Percentiles rank a stretch among this genome's conserved stretches.
These are phyloP conservation scores for Anguilla anguilla DNA, from an alignment of 2,797 vertebrate species.

Conservation along the genomic window DNA sequence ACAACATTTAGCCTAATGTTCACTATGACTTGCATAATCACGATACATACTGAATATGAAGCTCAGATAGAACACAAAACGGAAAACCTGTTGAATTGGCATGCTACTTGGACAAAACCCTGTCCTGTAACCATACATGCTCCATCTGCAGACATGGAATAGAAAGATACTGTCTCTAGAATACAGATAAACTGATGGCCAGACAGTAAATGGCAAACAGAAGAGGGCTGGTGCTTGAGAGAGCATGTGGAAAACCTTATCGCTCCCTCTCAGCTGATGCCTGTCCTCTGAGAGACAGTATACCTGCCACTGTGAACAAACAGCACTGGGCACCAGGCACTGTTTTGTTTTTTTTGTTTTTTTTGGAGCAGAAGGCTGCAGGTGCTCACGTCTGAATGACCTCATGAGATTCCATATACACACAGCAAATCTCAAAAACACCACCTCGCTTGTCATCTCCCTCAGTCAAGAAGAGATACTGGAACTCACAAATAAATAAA, in stretches of 20 bases:
- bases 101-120: constrained; percentile 6
- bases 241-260: constrained; percentile 23
- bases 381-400: neutral
- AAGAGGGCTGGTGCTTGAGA: constrained; percentile 15
- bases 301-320: constrained; percentile 17
- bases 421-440: neutral
- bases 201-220: constrained; percentile 16
- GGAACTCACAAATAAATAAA: neutral
- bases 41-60: neutral
- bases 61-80: neutral
- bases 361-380: neutral
- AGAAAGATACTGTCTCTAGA: constrained; percentile 10
- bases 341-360: neutral
- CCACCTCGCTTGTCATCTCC: neutral
- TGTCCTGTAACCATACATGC: constrained; percentile 1
- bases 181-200: constrained; percentile 12
- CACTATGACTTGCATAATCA: neutral
- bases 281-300: constrained; percentile 15
- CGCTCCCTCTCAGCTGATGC: constrained; percentile 26
- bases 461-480: neutral
- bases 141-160: constrained; percentile 14
- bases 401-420: too few relatives aligned
- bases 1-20: neutral
- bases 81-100: neutral
- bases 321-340: constrained; percentile 12